phyloP scores from a whole-genome alignment of 2,888 invertebrate genomes.

The Sclerodermus sp. region DNA sequence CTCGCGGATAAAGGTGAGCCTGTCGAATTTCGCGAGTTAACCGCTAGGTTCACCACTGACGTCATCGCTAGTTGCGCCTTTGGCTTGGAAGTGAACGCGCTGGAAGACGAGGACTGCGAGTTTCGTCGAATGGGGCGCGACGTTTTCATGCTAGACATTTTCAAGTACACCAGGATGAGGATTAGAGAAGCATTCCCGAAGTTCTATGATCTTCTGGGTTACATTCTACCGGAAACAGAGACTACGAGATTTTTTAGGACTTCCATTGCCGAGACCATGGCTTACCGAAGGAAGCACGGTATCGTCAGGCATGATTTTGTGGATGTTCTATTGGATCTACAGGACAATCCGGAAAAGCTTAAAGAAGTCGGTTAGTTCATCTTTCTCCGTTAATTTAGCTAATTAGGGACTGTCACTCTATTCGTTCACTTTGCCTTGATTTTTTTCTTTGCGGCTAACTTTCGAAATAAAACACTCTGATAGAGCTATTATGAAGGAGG shows the following conservation, averaged over 20 bases:
- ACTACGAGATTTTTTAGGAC: constrained; percentile 37
- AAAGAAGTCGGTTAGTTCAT: not conserved
- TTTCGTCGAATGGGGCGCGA: constrained; percentile 52
- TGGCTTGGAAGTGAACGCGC: constrained; percentile 54
- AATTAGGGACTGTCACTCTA: no score
- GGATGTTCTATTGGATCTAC: constrained; percentile 48
- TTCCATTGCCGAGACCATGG: constrained; percentile 40
- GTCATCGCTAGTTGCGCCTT: constrained; percentile 58
- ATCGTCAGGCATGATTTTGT: constrained; percentile 54
- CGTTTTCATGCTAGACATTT: constrained; percentile 32
- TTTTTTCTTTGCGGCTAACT: no score
- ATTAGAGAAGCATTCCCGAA: constrained; percentile 26
- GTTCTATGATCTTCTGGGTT: constrained; percentile 25
- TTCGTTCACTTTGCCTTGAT: no score
- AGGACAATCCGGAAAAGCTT: constrained; percentile 11
- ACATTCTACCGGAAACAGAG: constrained; percentile 23
- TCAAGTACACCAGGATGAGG: constrained; percentile 21
- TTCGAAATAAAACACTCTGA: no score
- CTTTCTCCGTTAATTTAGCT: not conserved
- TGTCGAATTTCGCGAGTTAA: constrained; percentile 45
- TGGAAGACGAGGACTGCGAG: constrained; percentile 48
- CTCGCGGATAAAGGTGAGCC: constrained; percentile 20
- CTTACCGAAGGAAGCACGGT: constrained; percentile 43
- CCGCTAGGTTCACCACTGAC: constrained; percentile 56
- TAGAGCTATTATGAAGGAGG: no score